These are phyloP conservation scores for Diorhabda elongata DNA, from an alignment of 1,140 invertebrate species.

Conservation along the genomic window DNA sequence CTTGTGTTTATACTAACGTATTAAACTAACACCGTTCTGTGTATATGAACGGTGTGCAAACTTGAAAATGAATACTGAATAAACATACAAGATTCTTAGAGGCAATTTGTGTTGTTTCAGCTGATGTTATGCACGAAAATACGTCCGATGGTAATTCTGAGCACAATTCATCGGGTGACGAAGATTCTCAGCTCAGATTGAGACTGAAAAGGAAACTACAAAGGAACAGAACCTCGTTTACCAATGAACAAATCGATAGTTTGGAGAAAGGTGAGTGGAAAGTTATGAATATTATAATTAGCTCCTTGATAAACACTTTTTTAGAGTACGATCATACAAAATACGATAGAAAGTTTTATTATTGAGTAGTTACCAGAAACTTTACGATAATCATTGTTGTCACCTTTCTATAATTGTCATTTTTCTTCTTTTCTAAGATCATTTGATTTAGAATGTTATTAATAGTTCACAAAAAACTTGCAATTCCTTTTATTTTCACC, in stretches of 20 bases:
- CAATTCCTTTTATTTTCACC: no score
- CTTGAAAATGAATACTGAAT: conserved; percentile 1
- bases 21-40: no score
- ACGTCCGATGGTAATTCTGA: conserved; percentile 71
- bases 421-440: no score
- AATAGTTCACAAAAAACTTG: no score
- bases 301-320: neutral
- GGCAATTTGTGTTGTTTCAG: conserved; percentile 31
- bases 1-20: no score
- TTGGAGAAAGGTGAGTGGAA: conserved; percentile 84
- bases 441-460: no score
- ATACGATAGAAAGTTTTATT: no score
- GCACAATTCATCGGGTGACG: conserved; percentile 73
- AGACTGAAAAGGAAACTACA: conserved; percentile 95
- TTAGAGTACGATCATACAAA: neutral
- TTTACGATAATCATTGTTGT: no score
- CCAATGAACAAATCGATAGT: conserved; percentile 97
- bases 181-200: conserved; percentile 82
- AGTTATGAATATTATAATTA: neutral
- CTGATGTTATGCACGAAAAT: conserved; percentile 56
- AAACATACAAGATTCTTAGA: neutral
- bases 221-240: conserved; percentile 97
- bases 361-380: no score
- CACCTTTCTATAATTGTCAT: no score
- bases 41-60: neutral